These are phyloP conservation scores for Rhodinocichla rosea DNA, from an alignment of 2,113 vertebrate genomes.

Conservation along the genomic window DNA sequence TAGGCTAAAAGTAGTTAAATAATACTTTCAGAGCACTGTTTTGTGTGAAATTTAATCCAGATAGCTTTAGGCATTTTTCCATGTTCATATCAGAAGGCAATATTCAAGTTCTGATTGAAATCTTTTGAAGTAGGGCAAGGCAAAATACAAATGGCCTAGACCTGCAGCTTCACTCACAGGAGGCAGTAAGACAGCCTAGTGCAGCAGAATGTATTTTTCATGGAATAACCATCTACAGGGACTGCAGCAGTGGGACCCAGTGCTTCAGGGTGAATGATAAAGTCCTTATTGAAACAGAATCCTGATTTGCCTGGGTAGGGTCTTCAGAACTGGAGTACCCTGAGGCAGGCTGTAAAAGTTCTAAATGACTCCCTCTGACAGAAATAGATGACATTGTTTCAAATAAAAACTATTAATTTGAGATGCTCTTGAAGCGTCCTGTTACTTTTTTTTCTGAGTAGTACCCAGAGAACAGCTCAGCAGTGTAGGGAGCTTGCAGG, in stretches of 20 bases:
- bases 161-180: background rate
- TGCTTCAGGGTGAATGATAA: background rate
- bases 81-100: background rate
- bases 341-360: background rate
- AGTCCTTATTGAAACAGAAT: background rate
- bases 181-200: background rate
- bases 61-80: conserved; percentile 3
- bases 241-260: background rate
- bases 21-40: conserved; percentile 44
- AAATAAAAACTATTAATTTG: background rate
- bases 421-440: background rate
- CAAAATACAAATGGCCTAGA: background rate
- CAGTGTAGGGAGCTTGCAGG: background rate
- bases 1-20: conserved; percentile 49
- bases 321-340: background rate
- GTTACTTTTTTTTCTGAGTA: background rate
- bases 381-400: background rate
- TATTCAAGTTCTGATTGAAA: conserved; percentile 13
- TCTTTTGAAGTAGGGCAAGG: background rate
- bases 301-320: background rate
- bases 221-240: background rate
- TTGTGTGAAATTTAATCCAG: conserved; percentile 28
- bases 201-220: background rate
- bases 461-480: background rate
- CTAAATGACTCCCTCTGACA: background rate